phyloP scores from a whole-genome alignment of 1,140 invertebrate genomes.

The Oncopodura yosiiana region DNA sequence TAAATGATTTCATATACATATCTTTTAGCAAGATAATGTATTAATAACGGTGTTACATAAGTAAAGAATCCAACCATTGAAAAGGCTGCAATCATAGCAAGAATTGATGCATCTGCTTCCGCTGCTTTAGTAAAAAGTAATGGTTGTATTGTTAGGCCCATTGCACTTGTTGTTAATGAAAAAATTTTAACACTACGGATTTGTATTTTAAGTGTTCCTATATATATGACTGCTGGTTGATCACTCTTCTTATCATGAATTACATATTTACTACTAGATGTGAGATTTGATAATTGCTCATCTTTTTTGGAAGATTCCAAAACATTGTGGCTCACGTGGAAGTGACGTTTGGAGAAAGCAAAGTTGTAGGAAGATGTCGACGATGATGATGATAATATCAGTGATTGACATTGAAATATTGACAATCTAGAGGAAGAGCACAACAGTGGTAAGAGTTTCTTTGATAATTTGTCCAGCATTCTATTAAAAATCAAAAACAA shows the following conservation, averaged over 20 bases:
- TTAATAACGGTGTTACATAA: conserved; percentile 65
- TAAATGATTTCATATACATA: conserved; percentile 72
- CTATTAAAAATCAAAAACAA: too few species aligned
- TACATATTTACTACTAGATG: conserved; percentile 1
- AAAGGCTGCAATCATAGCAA: conserved; percentile 50
- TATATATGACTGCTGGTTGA: conserved; percentile 44
- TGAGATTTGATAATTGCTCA: too few species aligned
- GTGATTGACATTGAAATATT: too few species aligned
- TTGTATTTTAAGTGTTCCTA: conserved; percentile 53
- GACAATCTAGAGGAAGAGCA: too few species aligned
- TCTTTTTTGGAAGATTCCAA: too few species aligned
- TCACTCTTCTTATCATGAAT: background rate
- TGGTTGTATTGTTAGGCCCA: conserved; percentile 61
- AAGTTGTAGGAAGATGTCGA: too few species aligned
- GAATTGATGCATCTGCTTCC: conserved; percentile 44
- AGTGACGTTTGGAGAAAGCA: too few species aligned
- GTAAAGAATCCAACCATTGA: conserved; percentile 65
- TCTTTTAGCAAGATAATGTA: conserved; percentile 73
- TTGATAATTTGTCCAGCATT: too few species aligned
- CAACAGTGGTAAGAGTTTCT: too few species aligned
- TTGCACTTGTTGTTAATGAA: conserved; percentile 61
- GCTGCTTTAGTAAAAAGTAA: conserved; percentile 53
- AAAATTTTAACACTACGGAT: conserved; percentile 67
- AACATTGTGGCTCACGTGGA: too few species aligned
- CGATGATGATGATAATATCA: too few species aligned